phyloP scores from a whole-genome alignment of 2,888 invertebrate genomes.

The Himalopsyche anomala region DNA sequence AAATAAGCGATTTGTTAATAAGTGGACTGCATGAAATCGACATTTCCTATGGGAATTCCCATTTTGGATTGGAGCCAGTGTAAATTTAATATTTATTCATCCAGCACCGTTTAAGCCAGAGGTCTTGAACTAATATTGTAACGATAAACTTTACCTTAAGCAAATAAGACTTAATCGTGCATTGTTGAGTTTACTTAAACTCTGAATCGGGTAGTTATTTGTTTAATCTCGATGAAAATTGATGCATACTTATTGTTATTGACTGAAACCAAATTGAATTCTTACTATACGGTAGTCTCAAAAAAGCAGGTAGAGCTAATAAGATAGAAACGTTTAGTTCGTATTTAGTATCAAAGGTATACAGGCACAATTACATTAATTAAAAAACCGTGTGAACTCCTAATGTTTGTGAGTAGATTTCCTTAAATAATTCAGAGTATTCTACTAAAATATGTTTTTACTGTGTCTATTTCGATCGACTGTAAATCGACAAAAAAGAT shows the following conservation, averaged over 20 bases:
- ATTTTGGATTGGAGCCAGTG: slow-evolving; percentile 27
- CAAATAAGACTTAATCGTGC: slow-evolving; percentile 17
- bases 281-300: neutral
- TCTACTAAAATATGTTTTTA: no score
- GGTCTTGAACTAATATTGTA: slow-evolving; percentile 21
- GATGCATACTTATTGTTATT: neutral
- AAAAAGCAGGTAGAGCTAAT: no score
- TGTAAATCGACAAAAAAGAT: no score
- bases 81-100: slow-evolving; percentile 32
- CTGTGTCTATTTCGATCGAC: no score
- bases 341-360: no score
- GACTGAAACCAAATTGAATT: neutral
- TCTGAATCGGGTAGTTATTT: neutral
- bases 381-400: no score
- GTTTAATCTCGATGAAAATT: neutral
- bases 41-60: slow-evolving; percentile 4
- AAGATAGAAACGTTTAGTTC: no score
- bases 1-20: slow-evolving; percentile 9
- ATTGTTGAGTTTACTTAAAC: neutral
- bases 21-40: slow-evolving; percentile 39
- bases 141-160: slow-evolving; percentile 12
- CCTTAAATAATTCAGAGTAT: no score
- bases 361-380: no score
- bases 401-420: no score
- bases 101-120: slow-evolving; percentile 13